Conservation (phyloP, 2,797 vertebrate species). For the Capromys pilorides region DNA sequence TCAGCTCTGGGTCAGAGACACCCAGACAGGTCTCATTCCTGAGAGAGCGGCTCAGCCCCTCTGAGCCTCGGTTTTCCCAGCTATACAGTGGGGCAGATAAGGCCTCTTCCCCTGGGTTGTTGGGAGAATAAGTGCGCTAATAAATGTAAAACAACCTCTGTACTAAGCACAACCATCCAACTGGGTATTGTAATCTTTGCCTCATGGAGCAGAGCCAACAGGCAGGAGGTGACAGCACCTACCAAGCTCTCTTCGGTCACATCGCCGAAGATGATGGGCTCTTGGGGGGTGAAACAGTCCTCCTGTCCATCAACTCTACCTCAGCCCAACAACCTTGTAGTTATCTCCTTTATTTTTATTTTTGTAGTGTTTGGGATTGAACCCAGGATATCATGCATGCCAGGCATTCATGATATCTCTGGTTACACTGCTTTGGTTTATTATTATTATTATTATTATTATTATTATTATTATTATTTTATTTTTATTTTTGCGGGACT, state of each 20-base stretch:
- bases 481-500: too few species aligned
- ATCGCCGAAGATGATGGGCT: background rate
- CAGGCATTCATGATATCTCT: background rate
- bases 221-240: constrained; percentile 33
- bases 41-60: background rate
- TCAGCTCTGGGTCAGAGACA: background rate
- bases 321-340: background rate
- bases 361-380: background rate
- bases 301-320: background rate
- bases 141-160: constrained; percentile 33
- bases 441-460: too few species aligned
- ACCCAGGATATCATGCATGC: too few species aligned
- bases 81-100: constrained; percentile 33
- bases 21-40: background rate
- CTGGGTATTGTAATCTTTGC: constrained; percentile 27
- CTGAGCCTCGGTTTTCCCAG: constrained; percentile 43
- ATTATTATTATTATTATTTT: too few species aligned
- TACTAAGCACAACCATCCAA: constrained; percentile 15
- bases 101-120: background rate
- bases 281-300: background rate
- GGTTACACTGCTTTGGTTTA: too few species aligned
- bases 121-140: background rate
- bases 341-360: background rate
- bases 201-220: background rate
- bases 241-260: background rate